A percentile compares a stretch with the other conserved stretches of the same genome.
phyloP scores from a whole-genome alignment of 37 sponge, comb jelly and placozoan species.

The Mnemiopsis leidyi region DNA sequence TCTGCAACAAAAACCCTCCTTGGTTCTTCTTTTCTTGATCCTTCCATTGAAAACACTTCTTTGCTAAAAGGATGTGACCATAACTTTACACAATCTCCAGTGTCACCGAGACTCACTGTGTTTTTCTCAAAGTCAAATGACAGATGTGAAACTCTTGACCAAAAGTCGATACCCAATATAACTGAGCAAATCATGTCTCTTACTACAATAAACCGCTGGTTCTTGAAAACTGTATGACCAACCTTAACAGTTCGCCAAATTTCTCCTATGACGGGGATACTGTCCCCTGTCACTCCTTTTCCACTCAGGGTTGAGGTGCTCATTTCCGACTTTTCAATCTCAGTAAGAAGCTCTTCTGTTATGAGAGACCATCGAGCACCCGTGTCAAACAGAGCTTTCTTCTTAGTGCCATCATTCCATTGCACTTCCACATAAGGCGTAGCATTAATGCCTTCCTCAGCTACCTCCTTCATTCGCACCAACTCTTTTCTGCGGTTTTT shows the following conservation, averaged over 20 bases:
- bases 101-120: not conserved
- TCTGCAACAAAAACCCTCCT: no score
- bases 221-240: not conserved
- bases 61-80: no score
- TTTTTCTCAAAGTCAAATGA: not conserved
- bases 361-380: not conserved
- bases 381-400: not conserved
- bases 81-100: no score
- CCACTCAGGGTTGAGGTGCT: not conserved
- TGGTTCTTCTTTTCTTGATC: no score
- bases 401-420: not conserved
- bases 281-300: not conserved
- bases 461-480: not conserved
- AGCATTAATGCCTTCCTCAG: not conserved
- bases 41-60: no score
- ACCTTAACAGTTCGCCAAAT: not conserved
- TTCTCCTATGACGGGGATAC: not conserved
- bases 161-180: not conserved
- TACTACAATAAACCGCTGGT: not conserved
- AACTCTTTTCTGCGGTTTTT: not conserved
- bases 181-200: not conserved
- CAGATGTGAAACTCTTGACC: not conserved
- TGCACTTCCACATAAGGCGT: not conserved
- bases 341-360: not conserved
- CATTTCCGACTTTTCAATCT: not conserved